Evolutionary conservation across 2,888 invertebrate species (phyloP).

Genomic region (Salticus scenicus): DNA sequence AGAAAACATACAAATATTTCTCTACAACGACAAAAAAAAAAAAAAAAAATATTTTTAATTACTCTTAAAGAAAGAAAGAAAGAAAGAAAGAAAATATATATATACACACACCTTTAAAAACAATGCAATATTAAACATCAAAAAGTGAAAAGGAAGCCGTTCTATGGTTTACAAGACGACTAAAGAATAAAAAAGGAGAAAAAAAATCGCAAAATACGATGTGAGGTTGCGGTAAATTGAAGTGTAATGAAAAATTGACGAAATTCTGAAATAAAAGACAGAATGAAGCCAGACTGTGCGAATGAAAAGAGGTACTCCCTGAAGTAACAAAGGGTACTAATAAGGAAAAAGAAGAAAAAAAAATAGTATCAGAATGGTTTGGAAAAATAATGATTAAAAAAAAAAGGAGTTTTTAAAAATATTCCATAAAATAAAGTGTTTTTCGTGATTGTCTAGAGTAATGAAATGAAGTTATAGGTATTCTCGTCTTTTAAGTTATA

Average conservation of each 20-base stretch:
- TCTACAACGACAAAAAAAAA: not conserved
- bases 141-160: constrained; percentile 21
- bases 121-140: not conserved
- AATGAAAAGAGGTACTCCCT: not conserved
- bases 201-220: not conserved
- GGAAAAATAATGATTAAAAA: not conserved
- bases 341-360: not conserved
- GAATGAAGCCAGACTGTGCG: constrained; percentile 2
- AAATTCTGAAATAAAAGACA: not conserved
- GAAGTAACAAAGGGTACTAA: not conserved
- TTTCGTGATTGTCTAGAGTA: no score
- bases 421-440: no score
- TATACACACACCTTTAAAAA: not conserved
- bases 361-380: not conserved
- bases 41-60: no score
- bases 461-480: no score
- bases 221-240: constrained; percentile 11
- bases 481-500: no score
- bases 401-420: no score
- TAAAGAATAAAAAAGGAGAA: not conserved
- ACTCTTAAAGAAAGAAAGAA: not conserved
- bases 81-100: not conserved
- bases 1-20: not conserved
- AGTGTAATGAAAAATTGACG: not conserved
- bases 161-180: not conserved